Conservation (phyloP, 2,113 vertebrate genomes). For the Daphoenositta chrysoptera region DNA sequence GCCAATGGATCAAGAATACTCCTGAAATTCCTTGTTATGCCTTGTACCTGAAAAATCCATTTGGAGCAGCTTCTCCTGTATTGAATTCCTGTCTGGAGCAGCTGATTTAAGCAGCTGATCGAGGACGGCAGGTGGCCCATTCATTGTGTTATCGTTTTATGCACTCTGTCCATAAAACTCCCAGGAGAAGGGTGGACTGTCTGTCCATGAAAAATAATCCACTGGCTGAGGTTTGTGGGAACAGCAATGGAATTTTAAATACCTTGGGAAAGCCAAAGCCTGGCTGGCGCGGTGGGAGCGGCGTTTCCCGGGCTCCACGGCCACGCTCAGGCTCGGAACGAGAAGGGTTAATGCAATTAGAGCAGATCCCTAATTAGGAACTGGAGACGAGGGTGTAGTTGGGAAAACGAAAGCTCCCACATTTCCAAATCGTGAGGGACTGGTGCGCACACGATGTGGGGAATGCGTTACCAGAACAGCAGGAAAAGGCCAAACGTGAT, state of each 20-base stretch:
- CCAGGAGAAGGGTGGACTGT: constrained; percentile 66
- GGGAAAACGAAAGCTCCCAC: constrained; percentile 37
- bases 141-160: constrained; percentile 72
- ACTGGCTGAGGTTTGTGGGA: constrained; percentile 58
- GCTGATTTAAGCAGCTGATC: constrained; percentile 70
- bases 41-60: constrained; percentile 51
- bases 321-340: not conserved
- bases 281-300: not conserved
- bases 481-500: constrained; percentile 44
- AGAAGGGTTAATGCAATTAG: constrained; percentile 58
- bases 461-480: not conserved
- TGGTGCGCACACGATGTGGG: not conserved
- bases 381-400: not conserved
- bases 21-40: constrained; percentile 31
- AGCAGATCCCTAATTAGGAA: constrained; percentile 34
- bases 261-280: constrained; percentile 37
- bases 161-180: constrained; percentile 69
- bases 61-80: constrained; percentile 39
- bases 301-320: not conserved
- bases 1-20: constrained; percentile 27
- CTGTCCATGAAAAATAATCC: constrained; percentile 72
- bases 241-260: constrained; percentile 73
- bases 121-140: constrained; percentile 53
- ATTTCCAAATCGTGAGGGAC: constrained; percentile 44
- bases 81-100: constrained; percentile 69